Conservation (phyloP, 1,140 invertebrate genomes). For the Spodoptera litura region DNA sequence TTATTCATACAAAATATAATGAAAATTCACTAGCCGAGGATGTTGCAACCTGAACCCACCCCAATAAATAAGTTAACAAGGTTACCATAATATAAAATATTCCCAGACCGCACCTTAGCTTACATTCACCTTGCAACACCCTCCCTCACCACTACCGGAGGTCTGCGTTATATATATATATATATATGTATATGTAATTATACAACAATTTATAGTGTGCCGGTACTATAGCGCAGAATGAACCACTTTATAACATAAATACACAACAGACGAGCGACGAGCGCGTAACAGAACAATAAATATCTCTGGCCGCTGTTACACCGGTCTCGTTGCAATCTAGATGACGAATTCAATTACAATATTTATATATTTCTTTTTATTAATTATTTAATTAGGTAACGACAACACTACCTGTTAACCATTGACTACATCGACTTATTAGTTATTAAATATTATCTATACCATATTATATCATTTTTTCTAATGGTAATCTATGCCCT, state of each 20-base stretch:
- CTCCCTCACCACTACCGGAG: conserved; percentile 63
- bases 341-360: conserved; percentile 55
- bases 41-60: conserved; percentile 68
- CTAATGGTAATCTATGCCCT: conserved; percentile 73
- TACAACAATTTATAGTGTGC: conserved; percentile 61
- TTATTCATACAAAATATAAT: conserved; percentile 73
- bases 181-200: conserved; percentile 61
- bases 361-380: conserved; percentile 51
- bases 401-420: conserved; percentile 82
- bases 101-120: conserved; percentile 51
- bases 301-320: conserved; percentile 49
- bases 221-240: conserved; percentile 54
- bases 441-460: conserved; percentile 78
- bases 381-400: conserved; percentile 73
- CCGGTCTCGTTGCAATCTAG: conserved; percentile 65
- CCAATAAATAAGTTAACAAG: conserved; percentile 58
- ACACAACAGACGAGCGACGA: conserved; percentile 75
- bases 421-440: conserved; percentile 82
- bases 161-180: conserved; percentile 63
- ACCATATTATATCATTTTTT: conserved; percentile 74
- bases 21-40: conserved; percentile 60
- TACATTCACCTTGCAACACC: conserved; percentile 75
- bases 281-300: conserved; percentile 60
- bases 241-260: conserved; percentile 54
- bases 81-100: conserved; percentile 53